Conservation (phyloP, 2,113 vertebrate genomes). For the Microtus montanus region DNA sequence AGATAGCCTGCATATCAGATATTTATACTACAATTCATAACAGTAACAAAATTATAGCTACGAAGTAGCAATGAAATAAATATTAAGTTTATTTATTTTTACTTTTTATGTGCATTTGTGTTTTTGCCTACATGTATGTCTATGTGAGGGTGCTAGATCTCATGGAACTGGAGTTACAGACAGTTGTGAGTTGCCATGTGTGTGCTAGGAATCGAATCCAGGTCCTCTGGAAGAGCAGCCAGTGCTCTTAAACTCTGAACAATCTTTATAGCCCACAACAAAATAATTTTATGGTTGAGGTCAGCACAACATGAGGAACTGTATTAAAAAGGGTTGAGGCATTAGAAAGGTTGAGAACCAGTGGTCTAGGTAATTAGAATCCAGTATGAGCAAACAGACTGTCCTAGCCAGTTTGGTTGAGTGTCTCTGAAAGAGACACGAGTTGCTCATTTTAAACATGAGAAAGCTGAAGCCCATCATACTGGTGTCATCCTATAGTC, state of each 20-base stretch:
- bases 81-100: background rate
- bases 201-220: background rate
- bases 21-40: background rate
- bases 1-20: background rate
- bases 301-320: background rate
- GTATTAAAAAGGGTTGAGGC: background rate
- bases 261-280: background rate
- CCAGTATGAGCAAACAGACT: background rate
- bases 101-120: background rate
- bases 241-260: background rate
- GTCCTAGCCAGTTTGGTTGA: background rate
- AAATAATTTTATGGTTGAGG: background rate
- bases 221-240: background rate
- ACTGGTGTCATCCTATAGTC: background rate
- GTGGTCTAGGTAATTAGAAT: background rate
- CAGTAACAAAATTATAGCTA: background rate
- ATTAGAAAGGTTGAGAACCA: background rate
- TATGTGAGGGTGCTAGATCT: background rate
- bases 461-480: background rate
- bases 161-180: background rate
- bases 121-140: background rate
- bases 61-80: background rate
- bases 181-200: background rate
- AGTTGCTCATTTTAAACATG: conserved; percentile 33
- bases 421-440: background rate